Evolutionary conservation across 2,888 invertebrate species (phyloP), one percentile per base, ranked within the genome.

Genomic region (Drosophila meridionalis): DNA sequence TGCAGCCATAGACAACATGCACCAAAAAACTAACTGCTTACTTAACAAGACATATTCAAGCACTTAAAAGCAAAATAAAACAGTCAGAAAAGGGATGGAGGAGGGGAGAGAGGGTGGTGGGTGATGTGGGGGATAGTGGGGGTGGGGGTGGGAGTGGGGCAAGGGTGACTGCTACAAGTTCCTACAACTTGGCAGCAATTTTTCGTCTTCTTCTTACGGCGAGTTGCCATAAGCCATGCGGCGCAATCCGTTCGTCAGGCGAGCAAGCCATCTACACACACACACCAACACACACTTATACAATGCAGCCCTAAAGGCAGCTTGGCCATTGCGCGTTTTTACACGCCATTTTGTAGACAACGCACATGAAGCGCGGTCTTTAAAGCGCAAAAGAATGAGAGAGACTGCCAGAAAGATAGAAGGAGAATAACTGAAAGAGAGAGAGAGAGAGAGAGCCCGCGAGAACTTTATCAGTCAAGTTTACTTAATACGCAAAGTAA

Each of bases 401-500:
- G n/a, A n/a, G 43, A 36, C 26, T 0, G 34, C 14, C 14, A 8
- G 14, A 47, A 36, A 28, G 12, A 2, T 5, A 9, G 1, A 9
- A 8, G 8, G 43, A 28, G 26, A 12, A 2, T 2, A 28, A 40
- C 47, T 2, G 5, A 26, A 45, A n/a, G 32, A 9, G 7, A n/a
- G 28, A 6, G 26, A 43, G 66, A 34, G 58, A 20, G 57, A 11
- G 20, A 3, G 48, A 6, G 14, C 26, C 57, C 40, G 12, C 50
- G 58, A 55, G 72, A 90, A 86, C 87, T 86, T 86, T 90, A 90
- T 90, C 85, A 90, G 90, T 73, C 87, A 86, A 86, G 90, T 86
- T 86, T 89, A 90, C 85, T 90, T 90, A 86, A 86, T 89, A 90
- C 89, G 89, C 88, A 87, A 88, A 86, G 87, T 86, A 90, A 90